Conservation (phyloP, 2,888 invertebrate species). For the Drosophila mercatorum region DNA sequence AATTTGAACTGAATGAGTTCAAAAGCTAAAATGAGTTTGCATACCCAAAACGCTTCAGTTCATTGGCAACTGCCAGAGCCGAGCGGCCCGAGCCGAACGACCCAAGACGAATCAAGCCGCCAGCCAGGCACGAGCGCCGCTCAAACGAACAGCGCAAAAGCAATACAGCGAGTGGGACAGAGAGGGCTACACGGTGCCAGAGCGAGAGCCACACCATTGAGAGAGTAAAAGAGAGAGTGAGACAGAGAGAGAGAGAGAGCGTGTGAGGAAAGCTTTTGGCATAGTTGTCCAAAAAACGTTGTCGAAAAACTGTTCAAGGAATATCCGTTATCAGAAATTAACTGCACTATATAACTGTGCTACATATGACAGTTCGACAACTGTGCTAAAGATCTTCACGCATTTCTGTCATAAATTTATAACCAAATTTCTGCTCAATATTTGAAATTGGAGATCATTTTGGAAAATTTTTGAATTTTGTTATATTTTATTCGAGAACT, state of each 20-base stretch:
- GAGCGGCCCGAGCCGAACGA: slow-evolving; percentile 21
- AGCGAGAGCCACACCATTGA: not conserved
- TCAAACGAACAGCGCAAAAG: slow-evolving; percentile 5
- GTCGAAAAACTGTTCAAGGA: slow-evolving; percentile 29
- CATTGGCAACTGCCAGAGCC: slow-evolving; percentile 39
- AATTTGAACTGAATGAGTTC: slow-evolving; percentile 81
- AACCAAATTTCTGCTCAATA: not conserved
- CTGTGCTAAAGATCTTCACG: slow-evolving; percentile 6
- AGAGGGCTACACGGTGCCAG: not conserved
- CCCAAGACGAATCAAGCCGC: not conserved
- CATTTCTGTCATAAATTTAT: too few species aligned
- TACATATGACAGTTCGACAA: slow-evolving; percentile 10
- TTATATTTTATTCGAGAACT: not conserved
- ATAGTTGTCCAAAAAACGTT: slow-evolving; percentile 13
- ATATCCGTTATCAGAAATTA: slow-evolving; percentile 50
- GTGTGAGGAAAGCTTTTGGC: slow-evolving; percentile 14
- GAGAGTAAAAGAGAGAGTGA: not conserved
- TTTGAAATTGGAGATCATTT: not conserved
- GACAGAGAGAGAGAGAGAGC: slow-evolving; percentile 6
- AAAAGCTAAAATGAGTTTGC: slow-evolving; percentile 79
- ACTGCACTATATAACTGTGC: slow-evolving; percentile 14
- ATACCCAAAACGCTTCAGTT: slow-evolving; percentile 67
- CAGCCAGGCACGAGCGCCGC: not conserved
- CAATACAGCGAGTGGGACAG: not conserved
- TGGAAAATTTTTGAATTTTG: not conserved